Evolutionary conservation across 1,140 invertebrate genomes (phyloP).

Genomic region (Idris sp.): DNA sequence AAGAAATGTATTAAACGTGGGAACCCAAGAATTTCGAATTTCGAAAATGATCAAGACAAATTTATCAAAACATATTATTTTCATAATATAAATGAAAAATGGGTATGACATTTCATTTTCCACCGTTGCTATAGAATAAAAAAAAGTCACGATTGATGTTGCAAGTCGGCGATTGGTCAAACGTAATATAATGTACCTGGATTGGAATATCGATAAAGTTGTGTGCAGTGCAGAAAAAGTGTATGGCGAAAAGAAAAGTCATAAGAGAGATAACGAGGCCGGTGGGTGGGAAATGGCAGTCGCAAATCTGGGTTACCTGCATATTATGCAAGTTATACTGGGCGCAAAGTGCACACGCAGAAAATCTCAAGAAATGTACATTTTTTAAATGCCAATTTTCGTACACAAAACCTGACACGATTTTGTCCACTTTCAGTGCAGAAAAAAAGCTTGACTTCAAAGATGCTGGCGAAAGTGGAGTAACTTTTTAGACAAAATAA

Average conservation of each 20-base stretch:
- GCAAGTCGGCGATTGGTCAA: too few species aligned
- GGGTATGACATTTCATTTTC: too few species aligned
- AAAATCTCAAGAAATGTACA: constrained; percentile 48
- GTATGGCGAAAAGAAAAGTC: constrained; percentile 49
- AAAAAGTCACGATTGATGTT: too few species aligned
- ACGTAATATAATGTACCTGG: not conserved
- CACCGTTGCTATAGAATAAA: too few species aligned
- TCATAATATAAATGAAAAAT: too few species aligned
- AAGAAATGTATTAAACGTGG: too few species aligned
- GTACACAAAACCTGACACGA: constrained; percentile 32
- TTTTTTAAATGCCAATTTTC: constrained; percentile 46
- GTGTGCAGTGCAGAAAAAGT: constrained; percentile 23
- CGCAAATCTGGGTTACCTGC: constrained; percentile 75
- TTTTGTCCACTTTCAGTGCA: constrained; percentile 8
- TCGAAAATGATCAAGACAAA: too few species aligned
- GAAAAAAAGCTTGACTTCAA: too few species aligned
- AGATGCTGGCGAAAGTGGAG: too few species aligned
- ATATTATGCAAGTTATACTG: constrained; percentile 75
- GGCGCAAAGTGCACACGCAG: constrained; percentile 52
- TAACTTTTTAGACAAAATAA: too few species aligned
- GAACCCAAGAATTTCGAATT: too few species aligned
- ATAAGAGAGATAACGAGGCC: constrained; percentile 70
- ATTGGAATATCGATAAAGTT: constrained; percentile 4
- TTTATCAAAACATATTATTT: too few species aligned
- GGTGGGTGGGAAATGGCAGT: constrained; percentile 69